A percentile compares a stretch with the other conserved stretches of the same genome.
Conservation (phyloP, 2,888 invertebrate species). For the Rhingia campestris region DNA sequence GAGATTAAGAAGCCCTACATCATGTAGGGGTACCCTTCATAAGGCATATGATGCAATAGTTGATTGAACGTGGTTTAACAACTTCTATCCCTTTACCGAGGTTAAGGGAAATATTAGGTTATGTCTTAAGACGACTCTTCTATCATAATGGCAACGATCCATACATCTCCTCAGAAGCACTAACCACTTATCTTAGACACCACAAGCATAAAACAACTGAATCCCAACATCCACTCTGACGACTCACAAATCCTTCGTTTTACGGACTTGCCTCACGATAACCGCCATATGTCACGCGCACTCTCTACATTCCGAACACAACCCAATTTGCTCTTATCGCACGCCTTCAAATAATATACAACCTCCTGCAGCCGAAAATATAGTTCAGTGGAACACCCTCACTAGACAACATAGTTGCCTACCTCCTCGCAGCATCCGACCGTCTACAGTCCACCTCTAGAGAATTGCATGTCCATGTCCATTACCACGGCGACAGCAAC, state of each 20-base stretch:
- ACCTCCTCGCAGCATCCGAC: not conserved
- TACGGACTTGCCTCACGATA: slow-evolving; percentile 49
- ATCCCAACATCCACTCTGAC: slow-evolving; percentile 2
- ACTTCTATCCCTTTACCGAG: no score
- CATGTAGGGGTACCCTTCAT: no score
- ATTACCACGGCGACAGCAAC: slow-evolving; percentile 65
- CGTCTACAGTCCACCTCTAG: slow-evolving; percentile 2
- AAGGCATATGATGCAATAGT: no score
- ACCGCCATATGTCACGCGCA: slow-evolving; percentile 38
- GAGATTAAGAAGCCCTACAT: no score
- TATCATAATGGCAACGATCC: not conserved
- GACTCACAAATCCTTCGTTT: slow-evolving; percentile 42
- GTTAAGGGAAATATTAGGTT: no score
- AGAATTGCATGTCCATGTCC: slow-evolving; percentile 67
- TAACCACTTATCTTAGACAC: not conserved
- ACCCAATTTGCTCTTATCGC: slow-evolving; percentile 56
- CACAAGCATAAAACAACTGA: not conserved
- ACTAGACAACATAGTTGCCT: slow-evolving; percentile 54
- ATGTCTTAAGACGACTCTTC: no score
- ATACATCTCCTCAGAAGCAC: not conserved
- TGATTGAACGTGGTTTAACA: no score
- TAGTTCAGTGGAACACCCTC: slow-evolving; percentile 72
- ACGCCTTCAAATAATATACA: slow-evolving; percentile 22
- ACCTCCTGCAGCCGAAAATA: slow-evolving; percentile 19
- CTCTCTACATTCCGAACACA: slow-evolving; percentile 55